Evolutionary conservation across 2,113 vertebrate genomes (phyloP).

Genomic region (Hyperopisus bebe): DNA sequence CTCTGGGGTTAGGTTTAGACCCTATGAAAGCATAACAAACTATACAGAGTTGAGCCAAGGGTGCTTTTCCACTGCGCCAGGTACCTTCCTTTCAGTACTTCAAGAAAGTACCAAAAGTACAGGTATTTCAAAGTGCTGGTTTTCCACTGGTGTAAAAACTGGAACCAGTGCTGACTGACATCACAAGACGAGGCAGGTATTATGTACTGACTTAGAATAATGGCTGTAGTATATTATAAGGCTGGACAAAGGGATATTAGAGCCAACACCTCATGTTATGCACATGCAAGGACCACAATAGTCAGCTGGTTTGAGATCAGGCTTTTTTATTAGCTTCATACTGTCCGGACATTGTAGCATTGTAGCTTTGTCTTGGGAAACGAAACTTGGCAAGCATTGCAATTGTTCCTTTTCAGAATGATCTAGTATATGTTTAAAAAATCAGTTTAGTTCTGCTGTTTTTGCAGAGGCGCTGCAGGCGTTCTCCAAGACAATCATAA

Average conservation of each 20-base stretch:
- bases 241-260: background rate
- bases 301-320: background rate
- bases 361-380: background rate
- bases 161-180: background rate
- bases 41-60: background rate
- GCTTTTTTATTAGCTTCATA: background rate
- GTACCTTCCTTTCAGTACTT: background rate
- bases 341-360: background rate
- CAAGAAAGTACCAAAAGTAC: background rate
- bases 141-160: background rate
- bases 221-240: background rate
- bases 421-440: background rate
- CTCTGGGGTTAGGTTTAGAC: background rate
- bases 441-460: background rate
- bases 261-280: background rate
- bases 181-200: background rate
- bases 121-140: background rate
- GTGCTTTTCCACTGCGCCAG: background rate
- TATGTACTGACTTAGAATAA: background rate
- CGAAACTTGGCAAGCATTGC: background rate
- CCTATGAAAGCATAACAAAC: background rate
- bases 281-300: background rate
- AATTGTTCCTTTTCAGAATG: background rate
- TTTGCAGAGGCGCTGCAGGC: background rate
- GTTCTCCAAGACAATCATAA: background rate